Base-by-base conservation (phyloP, 2,888 invertebrate species). In the Dinocampus coccinellae region DNA sequence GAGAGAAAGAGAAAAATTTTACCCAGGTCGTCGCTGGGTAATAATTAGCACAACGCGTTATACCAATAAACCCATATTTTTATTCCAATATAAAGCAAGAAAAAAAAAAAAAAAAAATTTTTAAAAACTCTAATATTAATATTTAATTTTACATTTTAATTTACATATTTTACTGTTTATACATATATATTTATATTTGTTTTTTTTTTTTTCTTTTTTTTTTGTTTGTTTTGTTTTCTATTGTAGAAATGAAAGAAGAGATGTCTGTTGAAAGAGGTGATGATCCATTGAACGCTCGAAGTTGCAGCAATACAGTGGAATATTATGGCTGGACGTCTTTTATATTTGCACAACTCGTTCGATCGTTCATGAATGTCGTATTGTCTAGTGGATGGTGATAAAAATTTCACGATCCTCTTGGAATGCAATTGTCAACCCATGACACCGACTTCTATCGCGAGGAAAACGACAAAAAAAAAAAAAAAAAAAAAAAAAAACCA, bases 331-430 rank as follows among this genome's bases (percentile, higher is more conserved):
- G 61, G 52, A 66, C 20, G 53, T 60, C 60, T 60, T 62, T 66
- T 67, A 53, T 67, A 22, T 42, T 62, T 62, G 53, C 55, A 29
- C 47, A 47, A 47, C 66, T 70, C 22, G 34, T 42, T 62, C 67
- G 57, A 68, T 67, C 57, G 53, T 34, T 70, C n/a, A 29, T 64
- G 63, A 64, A 64, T 64, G 63, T 29, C 52, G 24, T 29, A 64
- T 64, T 64, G 63, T 64, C 63, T 64, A 64, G 20, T 64, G 63
- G 63, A 47, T 64, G 33, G 47, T 42, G 33, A 64, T 64, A 64
- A 64, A 64, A 64, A 64, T 64, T 64, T 64, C 16, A 52, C 16
- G 63, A 52, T 42, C 13, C 52, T 29, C 52, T 11, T 20, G 52
- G 63, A 64, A 64, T 64, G 63, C 52, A 33, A 64, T 64, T 52